Percentiles rank a stretch among this genome's conserved stretches.
These are phyloP conservation scores for Pseudois nayaur DNA, from an alignment of 2,113 vertebrate genomes.

Conservation along the genomic window DNA sequence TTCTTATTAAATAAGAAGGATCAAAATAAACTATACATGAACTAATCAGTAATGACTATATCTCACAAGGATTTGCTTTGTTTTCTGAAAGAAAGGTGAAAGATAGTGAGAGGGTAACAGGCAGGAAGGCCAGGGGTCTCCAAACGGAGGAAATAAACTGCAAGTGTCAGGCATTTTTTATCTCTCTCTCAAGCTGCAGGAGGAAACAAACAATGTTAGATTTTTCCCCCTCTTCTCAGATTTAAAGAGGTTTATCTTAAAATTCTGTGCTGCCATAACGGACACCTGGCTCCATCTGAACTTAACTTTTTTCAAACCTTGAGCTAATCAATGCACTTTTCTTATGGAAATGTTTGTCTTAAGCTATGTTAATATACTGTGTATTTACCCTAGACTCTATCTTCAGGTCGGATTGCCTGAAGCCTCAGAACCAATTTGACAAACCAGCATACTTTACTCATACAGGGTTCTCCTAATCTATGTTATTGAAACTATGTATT, in stretches of 20 bases:
- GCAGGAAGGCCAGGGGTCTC: background rate
- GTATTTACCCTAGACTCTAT: background rate
- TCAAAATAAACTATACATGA: background rate
- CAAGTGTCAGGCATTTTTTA: background rate
- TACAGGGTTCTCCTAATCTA: no score
- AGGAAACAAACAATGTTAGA: background rate
- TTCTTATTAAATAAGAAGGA: background rate
- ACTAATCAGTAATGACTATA: background rate
- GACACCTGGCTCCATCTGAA: background rate
- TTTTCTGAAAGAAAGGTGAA: background rate
- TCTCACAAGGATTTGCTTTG: background rate
- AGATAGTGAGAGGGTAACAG: background rate
- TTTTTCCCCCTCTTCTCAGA: background rate
- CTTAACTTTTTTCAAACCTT: background rate
- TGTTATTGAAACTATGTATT: no score
- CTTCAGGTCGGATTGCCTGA: background rate
- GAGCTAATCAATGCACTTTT: background rate
- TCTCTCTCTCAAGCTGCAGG: background rate
- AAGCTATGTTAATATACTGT: background rate
- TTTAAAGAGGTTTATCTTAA: background rate
- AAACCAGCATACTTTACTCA: background rate
- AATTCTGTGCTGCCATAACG: background rate
- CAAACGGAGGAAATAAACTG: background rate
- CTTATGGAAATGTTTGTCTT: background rate
- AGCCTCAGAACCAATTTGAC: background rate